phyloP scores from a whole-genome alignment of 2,888 invertebrate genomes.

The Chelonus formosanus region DNA sequence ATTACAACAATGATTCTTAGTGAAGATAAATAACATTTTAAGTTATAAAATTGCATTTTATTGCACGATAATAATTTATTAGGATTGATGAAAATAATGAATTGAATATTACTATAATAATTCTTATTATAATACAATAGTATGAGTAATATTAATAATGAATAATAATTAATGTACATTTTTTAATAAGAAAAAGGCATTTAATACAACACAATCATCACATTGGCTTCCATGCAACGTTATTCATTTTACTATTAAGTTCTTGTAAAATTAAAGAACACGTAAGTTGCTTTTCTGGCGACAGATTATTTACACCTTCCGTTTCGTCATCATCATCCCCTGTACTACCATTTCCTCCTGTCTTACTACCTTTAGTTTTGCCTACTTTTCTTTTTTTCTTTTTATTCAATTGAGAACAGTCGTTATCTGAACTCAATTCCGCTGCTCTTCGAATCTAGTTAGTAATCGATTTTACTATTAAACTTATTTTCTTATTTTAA shows the following conservation, averaged over 20 bases:
- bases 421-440: slow-evolving; percentile 60
- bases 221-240: slow-evolving; percentile 76
- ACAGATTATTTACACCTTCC: slow-evolving; percentile 67
- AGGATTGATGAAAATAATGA: too few species aligned
- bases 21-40: too few species aligned
- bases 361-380: slow-evolving; percentile 58
- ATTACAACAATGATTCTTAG: too few species aligned
- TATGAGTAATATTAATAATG: slow-evolving; percentile 2
- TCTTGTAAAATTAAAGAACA: slow-evolving; percentile 80
- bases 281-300: slow-evolving; percentile 75
- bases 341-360: slow-evolving; percentile 65
- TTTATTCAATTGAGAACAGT: slow-evolving; percentile 61
- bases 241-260: slow-evolving; percentile 79
- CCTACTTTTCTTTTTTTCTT: slow-evolving; percentile 59
- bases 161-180: slow-evolving; percentile 20
- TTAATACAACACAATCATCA: slow-evolving; percentile 37
- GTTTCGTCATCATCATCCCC: slow-evolving; percentile 68
- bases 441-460: slow-evolving; percentile 57
- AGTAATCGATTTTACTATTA: background rate
- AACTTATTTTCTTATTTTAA: background rate
- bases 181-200: background rate
- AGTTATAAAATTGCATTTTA: too few species aligned
- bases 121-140: too few species aligned
- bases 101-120: too few species aligned
- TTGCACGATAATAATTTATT: too few species aligned